Conservation (phyloP, 2,888 invertebrate species). For the Deilephila elpenor region DNA sequence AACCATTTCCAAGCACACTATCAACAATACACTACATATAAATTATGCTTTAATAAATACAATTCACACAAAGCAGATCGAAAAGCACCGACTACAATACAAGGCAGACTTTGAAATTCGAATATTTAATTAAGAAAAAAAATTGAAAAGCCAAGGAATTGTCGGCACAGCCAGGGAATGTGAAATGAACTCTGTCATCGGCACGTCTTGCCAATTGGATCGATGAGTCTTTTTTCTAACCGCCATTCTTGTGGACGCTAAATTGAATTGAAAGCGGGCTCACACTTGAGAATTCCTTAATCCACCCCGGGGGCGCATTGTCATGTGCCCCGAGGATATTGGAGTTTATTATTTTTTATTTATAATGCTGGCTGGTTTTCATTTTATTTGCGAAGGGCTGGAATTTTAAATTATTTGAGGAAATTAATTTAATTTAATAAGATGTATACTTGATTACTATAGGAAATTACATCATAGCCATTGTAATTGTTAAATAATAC, state of each 20-base stretch:
- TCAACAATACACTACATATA: too few relatives aligned
- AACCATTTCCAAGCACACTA: too few relatives aligned
- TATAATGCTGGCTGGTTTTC: not conserved
- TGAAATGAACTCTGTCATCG: conserved; percentile 24
- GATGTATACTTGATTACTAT: too few relatives aligned
- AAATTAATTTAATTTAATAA: too few relatives aligned
- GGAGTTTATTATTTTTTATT: conserved; percentile 2
- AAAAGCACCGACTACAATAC: not conserved
- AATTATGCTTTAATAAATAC: too few relatives aligned
- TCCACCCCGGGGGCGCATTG: conserved; percentile 13
- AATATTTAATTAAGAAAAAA: conserved; percentile 31
- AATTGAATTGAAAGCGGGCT: conserved; percentile 23
- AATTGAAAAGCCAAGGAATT: conserved; percentile 25
- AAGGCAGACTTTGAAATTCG: conserved; percentile 19
- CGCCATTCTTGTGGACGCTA: conserved; percentile 24
- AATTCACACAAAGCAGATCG: not conserved
- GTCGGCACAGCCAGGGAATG: conserved; percentile 25
- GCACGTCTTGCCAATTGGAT: conserved; percentile 28
- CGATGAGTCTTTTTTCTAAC: conserved; percentile 28
- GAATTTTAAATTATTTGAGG: too few relatives aligned
- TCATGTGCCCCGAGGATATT: conserved; percentile 6
- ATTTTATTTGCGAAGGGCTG: not conserved
- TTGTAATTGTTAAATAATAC: too few relatives aligned
- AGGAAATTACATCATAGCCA: too few relatives aligned
- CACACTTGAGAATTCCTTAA: conserved; percentile 30